A percentile compares a stretch with the other conserved stretches of the same genome.
Evolutionary conservation across 1,140 invertebrate genomes (phyloP).

Genomic region (Spodoptera litura): DNA sequence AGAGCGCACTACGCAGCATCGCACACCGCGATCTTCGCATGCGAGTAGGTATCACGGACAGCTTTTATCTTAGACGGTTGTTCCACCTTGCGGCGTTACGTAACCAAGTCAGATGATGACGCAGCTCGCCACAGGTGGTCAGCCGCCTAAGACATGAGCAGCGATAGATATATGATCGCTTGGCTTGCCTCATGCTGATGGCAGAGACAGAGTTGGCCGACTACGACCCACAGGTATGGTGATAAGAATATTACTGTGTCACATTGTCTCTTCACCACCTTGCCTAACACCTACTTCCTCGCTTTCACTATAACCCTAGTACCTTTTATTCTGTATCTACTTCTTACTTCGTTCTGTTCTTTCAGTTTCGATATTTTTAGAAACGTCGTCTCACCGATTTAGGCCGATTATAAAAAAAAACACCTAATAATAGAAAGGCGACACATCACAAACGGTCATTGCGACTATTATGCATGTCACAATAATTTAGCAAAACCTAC

Average conservation of each 20-base stretch:
- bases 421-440: neutral
- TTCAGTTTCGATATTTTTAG: conserved; percentile 19
- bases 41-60: conserved; percentile 70
- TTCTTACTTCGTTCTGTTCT: conserved; percentile 20
- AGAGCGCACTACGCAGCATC: conserved; percentile 75
- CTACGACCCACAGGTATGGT: conserved; percentile 60
- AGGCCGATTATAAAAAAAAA: neutral
- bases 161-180: conserved; percentile 65
- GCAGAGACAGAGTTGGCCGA: conserved; percentile 48
- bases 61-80: conserved; percentile 40
- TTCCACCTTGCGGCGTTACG: neutral
- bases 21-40: conserved; percentile 82
- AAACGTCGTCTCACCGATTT: conserved; percentile 3
- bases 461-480: conserved; percentile 26
- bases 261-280: conserved; percentile 62
- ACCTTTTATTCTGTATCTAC: neutral
- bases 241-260: conserved; percentile 50
- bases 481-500: neutral
- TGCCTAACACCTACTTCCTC: conserved; percentile 53
- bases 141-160: conserved; percentile 59
- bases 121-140: conserved; percentile 7
- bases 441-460: conserved; percentile 1
- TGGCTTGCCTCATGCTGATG: conserved; percentile 77
- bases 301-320: conserved; percentile 38
- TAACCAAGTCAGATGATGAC: neutral